Percentiles rank a stretch among this genome's conserved stretches.
These are phyloP conservation scores for Spodoptera picta DNA, from an alignment of 2,888 invertebrate species.

Conservation along the genomic window DNA sequence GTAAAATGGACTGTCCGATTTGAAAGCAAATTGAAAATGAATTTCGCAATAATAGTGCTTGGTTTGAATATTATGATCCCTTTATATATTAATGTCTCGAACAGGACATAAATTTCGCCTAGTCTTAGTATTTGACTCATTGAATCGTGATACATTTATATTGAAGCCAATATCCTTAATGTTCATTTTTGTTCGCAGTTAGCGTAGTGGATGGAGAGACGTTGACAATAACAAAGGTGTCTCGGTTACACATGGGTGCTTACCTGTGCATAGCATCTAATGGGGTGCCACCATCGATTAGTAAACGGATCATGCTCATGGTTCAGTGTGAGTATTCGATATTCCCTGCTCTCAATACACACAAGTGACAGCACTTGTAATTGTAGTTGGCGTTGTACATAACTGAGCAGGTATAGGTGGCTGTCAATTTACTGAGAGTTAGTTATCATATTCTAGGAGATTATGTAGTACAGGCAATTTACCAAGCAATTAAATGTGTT, in stretches of 20 bases:
- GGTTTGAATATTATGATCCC: slow-evolving; percentile 4
- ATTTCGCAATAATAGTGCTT: slow-evolving; percentile 20
- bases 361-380: slow-evolving; percentile 31
- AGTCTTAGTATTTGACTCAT: slow-evolving; percentile 22
- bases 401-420: slow-evolving; percentile 7
- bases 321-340: slow-evolving; percentile 95
- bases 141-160: slow-evolving; percentile 29
- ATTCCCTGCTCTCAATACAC: slow-evolving; percentile 43
- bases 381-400: slow-evolving; percentile 18
- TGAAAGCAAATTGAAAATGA: slow-evolving; percentile 18
- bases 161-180: slow-evolving; percentile 16
- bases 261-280: slow-evolving; percentile 98
- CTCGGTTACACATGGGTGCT: slow-evolving; percentile 97
- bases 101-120: slow-evolving; percentile 33
- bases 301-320: slow-evolving; percentile 94
- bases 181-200: slow-evolving; percentile 86
- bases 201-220: slow-evolving; percentile 96
- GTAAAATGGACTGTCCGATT: slow-evolving; percentile 8
- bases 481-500: not conserved
- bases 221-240: slow-evolving; percentile 95
- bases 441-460: slow-evolving; percentile 21
- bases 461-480: too few relatives aligned
- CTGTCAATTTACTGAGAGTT: slow-evolving; percentile 29
- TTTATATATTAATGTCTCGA: slow-evolving; percentile 33
- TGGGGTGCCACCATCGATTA: slow-evolving; percentile 96